Conservation (phyloP, 2,888 invertebrate genomes). For the Aphrophora alni region DNA sequence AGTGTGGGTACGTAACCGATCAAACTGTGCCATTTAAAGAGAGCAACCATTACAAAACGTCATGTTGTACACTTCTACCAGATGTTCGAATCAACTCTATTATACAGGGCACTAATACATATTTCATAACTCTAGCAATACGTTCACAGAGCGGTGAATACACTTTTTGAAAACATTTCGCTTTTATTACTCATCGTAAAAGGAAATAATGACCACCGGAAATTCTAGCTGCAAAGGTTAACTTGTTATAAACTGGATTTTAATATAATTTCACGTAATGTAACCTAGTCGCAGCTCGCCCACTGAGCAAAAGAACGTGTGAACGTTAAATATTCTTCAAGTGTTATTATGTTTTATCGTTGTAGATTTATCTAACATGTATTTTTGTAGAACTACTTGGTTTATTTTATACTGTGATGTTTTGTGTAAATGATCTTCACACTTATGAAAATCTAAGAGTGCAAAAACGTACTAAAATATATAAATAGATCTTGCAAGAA, state of each 20-base stretch:
- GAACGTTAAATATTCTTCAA: no score
- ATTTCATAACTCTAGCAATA: background rate
- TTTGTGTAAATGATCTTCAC: no score
- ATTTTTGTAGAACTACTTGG: no score
- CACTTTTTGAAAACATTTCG: background rate
- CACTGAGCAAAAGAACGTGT: background rate
- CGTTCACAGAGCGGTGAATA: background rate
- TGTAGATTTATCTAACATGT: no score
- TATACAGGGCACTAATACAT: background rate
- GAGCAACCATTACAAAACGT: background rate
- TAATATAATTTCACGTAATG: background rate
- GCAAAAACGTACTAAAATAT: no score
- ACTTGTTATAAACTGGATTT: background rate
- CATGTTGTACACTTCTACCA: background rate
- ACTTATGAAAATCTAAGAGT: no score
- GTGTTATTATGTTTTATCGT: no score
- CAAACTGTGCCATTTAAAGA: no score
- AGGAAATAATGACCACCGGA: background rate
- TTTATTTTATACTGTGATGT: no score
- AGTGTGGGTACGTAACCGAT: no score
- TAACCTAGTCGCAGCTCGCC: background rate
- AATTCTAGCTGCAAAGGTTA: background rate
- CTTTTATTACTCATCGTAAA: background rate
- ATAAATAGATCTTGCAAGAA: no score
- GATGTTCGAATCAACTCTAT: background rate